Evolutionary conservation across 2,888 invertebrate species (phyloP), one percentile per base, ranked within the genome.

Genomic region (Troglohyphantes excavatus): DNA sequence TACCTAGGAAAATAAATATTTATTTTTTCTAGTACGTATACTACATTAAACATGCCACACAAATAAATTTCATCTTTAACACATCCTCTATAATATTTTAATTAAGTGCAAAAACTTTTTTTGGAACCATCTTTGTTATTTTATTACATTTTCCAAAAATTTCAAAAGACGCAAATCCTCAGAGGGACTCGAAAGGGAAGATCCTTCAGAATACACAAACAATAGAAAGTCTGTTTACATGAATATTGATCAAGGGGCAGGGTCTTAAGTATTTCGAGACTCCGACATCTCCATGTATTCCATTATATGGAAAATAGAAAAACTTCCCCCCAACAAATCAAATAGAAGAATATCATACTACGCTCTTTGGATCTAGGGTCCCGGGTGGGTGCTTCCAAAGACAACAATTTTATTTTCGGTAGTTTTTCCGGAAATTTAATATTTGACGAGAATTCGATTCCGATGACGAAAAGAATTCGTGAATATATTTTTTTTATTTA

Each of bases 211-310:
- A 46, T 26, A 72, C 26, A 11, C 3, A 72, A 72, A 72, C 43
- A 26, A 72, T 46, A 26, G 46, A 26, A 46, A 23, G n/a, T 43
- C 26, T 70, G 19, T 26, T 72, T 46, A n/a, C 72, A 72, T 53
- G 72, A 72, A 46, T 72, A 72, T 72, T 72, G 72, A 46, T 72
- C 46, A 72, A 72, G 39, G 26, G 6, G 11, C 39, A 39, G 13
- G 39, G 3, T 7, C 39, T 39, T 39, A 39, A 39, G 39, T 11
- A 7, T 1, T 0, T 39, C 39, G 7, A 11, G 39, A 39, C 39
- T 39, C 13, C 7, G 13, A 39, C 39, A 11, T 0, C 39, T 39
- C 13, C 39, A 39, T 39, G 39, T 61, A 61, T 61, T 61, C 6
- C 17, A 43, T 17, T 68, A 27, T 33, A 19, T 39, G 23, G 21